phyloP scores from a whole-genome alignment of 2,888 invertebrate species.

The Leuctra nigra region DNA sequence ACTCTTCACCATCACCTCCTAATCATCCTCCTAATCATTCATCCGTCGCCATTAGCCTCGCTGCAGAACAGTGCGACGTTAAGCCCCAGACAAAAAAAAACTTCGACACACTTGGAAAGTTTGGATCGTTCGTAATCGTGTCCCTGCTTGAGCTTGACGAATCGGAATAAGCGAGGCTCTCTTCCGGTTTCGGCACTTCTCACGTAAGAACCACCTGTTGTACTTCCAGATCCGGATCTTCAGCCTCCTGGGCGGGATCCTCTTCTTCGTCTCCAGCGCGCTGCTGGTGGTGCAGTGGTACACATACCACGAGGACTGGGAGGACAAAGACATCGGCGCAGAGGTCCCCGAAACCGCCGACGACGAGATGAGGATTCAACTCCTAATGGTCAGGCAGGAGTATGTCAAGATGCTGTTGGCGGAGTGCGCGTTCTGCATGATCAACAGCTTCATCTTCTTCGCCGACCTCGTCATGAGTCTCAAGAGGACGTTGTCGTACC shows the following conservation, averaged over 20 bases:
- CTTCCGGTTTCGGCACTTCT: too few relatives aligned
- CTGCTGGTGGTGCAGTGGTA: background rate
- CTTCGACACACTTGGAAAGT: too few relatives aligned
- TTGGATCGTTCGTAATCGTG: too few relatives aligned
- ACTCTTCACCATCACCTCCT: too few relatives aligned
- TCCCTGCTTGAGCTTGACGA: too few relatives aligned
- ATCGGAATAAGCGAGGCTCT: too few relatives aligned
- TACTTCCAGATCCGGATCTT: conserved; percentile 33
- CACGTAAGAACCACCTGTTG: background rate
- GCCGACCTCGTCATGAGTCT: conserved; percentile 22
- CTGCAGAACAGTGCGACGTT: too few relatives aligned
- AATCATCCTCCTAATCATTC: too few relatives aligned
- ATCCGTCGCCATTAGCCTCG: too few relatives aligned
- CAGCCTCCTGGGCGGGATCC: conserved; percentile 33
- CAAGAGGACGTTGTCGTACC: conserved; percentile 18
- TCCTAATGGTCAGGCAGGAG: background rate
- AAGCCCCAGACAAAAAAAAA: too few relatives aligned
- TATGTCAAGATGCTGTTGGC: conserved; percentile 17
- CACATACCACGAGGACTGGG: conserved; percentile 3
- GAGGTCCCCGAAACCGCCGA: background rate
- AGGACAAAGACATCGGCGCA: background rate
- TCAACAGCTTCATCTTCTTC: conserved; percentile 14
- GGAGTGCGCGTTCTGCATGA: conserved; percentile 14
- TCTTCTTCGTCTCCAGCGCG: conserved; percentile 33
- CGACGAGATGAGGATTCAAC: background rate